A percentile compares a stretch with the other conserved stretches of the same genome.
These are phyloP conservation scores for Meliscaeva auricollis DNA, from an alignment of 2,888 invertebrate genomes.

Conservation along the genomic window DNA sequence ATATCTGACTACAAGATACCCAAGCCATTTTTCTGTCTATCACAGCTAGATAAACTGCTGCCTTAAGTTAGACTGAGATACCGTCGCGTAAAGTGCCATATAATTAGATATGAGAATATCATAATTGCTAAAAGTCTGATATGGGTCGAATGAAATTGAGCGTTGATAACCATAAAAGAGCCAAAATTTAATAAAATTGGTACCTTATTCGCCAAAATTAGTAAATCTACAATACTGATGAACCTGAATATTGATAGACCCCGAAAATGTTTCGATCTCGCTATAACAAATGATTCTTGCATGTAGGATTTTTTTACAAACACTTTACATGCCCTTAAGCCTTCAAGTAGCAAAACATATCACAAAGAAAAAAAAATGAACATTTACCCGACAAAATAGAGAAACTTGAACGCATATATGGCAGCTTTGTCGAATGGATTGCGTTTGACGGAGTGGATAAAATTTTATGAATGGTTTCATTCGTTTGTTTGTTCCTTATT, in stretches of 20 bases:
- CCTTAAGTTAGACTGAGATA: not conserved
- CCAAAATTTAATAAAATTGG: too few relatives aligned
- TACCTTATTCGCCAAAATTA: too few relatives aligned
- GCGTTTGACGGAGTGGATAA: conserved; percentile 13
- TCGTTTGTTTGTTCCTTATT: not conserved
- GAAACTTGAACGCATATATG: not conserved
- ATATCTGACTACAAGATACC: not conserved
- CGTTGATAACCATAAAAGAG: too few relatives aligned
- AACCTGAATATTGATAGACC: too few relatives aligned
- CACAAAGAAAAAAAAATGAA: conserved; percentile 16
- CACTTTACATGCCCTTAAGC: not conserved
- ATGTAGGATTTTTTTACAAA: not conserved
- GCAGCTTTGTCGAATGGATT: conserved; percentile 6
- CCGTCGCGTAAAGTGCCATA: conserved; percentile 16
- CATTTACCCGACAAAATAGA: conserved; percentile 25
- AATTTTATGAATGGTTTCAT: conserved; percentile 23
- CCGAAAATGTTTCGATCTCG: too few relatives aligned
- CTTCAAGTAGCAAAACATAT: not conserved
- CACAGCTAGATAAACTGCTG: not conserved
- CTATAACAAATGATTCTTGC: too few relatives aligned
- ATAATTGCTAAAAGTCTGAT: not conserved
- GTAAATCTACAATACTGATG: too few relatives aligned
- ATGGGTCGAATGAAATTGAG: not conserved
- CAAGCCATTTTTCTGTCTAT: not conserved
- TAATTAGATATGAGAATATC: conserved; percentile 38